A percentile compares a stretch with the other conserved stretches of the same genome.
These are phyloP conservation scores for Cheilosia scutellata DNA, from an alignment of 2,888 invertebrate species.

Conservation along the genomic window DNA sequence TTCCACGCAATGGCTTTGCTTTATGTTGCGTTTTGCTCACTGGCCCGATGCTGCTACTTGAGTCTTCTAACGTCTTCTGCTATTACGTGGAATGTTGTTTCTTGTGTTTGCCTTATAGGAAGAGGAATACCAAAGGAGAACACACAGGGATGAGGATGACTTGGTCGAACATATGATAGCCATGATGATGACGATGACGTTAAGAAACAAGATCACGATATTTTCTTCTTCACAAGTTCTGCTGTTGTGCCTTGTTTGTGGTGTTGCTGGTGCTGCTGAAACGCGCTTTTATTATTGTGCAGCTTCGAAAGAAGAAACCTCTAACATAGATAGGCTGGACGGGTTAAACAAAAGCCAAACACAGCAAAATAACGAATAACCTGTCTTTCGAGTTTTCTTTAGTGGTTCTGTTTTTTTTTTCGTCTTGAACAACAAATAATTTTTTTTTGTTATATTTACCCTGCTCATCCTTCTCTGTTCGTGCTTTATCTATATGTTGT, in stretches of 20 bases:
- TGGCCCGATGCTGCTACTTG: neutral
- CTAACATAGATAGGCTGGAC: constrained; percentile 50
- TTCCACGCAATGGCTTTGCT: constrained; percentile 22
- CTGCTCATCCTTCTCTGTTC: constrained; percentile 58
- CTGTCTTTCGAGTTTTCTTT: constrained; percentile 69
- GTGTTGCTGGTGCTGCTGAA: constrained; percentile 24
- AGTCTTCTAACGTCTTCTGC: constrained; percentile 1
- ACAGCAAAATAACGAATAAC: constrained; percentile 71
- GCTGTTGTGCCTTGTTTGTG: neutral
- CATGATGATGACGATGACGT: constrained; percentile 13
- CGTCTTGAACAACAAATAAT: constrained; percentile 59
- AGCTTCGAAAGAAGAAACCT: constrained; percentile 52
- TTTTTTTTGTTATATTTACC: constrained; percentile 53
- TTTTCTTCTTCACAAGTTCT: constrained; percentile 21
- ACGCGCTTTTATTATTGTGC: constrained; percentile 25
- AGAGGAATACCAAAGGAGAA: constrained; percentile 43
- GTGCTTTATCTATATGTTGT: constrained; percentile 52
- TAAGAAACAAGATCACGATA: constrained; percentile 33
- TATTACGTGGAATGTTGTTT: constrained; percentile 40
- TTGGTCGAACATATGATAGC: constrained; percentile 57
- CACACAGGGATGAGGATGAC: constrained; percentile 31
- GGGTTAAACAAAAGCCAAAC: constrained; percentile 72
- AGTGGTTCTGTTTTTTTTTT: constrained; percentile 15
- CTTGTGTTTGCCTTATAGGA: constrained; percentile 37
- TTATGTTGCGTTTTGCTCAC: neutral